phyloP scores from a whole-genome alignment of 2,797 vertebrate genomes.

The Scolopax bukidnonensis region DNA sequence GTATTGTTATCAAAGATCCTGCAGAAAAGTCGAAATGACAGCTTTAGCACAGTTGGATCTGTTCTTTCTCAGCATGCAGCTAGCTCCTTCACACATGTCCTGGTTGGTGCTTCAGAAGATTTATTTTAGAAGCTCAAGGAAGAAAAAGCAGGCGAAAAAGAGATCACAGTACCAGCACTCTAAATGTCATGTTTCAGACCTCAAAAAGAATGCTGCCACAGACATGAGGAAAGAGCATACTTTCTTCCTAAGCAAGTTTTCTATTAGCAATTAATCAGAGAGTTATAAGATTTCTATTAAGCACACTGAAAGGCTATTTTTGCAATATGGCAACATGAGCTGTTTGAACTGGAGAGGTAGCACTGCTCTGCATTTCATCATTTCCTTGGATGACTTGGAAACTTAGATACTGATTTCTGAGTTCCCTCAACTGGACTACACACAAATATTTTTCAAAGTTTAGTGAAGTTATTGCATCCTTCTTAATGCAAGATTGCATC shows the following conservation, averaged over 20 bases:
- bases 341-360: not conserved
- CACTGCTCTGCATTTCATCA: not conserved
- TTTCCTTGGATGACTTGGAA: not conserved
- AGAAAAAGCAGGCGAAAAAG: not conserved
- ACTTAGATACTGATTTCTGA: not conserved
- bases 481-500: not conserved
- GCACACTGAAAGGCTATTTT: not conserved
- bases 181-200: not conserved
- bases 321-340: not conserved
- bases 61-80: not conserved
- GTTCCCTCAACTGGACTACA: not conserved
- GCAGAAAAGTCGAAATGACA: not conserved
- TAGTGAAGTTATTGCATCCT: not conserved
- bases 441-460: not conserved
- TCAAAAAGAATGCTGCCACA: not conserved
- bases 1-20: not conserved
- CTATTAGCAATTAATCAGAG: not conserved
- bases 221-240: not conserved
- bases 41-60: not conserved
- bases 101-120: not conserved
- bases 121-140: slow-evolving; percentile 8
- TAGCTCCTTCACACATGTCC: not conserved
- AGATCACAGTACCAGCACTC: not conserved
- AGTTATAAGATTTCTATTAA: not conserved
- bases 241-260: not conserved